Conservation (phyloP, 1,140 invertebrate genomes). For the Eurosta solidaginis region DNA sequence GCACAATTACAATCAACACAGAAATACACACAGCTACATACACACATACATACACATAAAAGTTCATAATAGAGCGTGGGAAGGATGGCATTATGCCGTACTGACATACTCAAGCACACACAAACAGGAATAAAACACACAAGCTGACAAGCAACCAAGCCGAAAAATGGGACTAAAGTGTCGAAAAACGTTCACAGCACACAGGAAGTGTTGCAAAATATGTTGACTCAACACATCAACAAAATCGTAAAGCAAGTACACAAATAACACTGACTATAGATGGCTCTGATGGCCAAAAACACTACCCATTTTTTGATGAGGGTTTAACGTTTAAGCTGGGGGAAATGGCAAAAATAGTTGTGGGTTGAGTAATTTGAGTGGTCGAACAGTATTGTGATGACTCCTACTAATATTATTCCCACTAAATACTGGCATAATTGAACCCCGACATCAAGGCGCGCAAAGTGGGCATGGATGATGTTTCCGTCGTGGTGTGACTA, state of each 20-base stretch:
- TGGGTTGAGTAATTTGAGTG: background rate
- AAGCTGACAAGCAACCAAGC: background rate
- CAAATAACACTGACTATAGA: constrained; percentile 17
- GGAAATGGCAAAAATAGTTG: background rate
- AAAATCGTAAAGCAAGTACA: constrained; percentile 32
- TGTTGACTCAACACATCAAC: constrained; percentile 59
- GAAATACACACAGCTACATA: background rate
- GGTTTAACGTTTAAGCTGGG: background rate
- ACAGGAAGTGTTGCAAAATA: constrained; percentile 58
- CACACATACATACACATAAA: background rate
- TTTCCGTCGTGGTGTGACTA: background rate
- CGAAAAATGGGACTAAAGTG: background rate
- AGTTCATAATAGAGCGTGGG: background rate
- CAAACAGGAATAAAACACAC: too few relatives aligned
- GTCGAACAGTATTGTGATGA: background rate
- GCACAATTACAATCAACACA: constrained; percentile 9
- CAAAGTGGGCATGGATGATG: background rate
- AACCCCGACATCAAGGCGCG: constrained; percentile 3
- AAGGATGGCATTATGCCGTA: background rate
- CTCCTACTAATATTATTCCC: background rate
- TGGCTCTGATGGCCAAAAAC: too few relatives aligned
- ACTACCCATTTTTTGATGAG: background rate
- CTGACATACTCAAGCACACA: too few relatives aligned
- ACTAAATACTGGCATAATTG: constrained; percentile 16
- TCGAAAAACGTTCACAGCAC: constrained; percentile 39